Evolutionary conservation across 1,140 invertebrate genomes (phyloP).

Genomic region (Bombus fervidus): DNA sequence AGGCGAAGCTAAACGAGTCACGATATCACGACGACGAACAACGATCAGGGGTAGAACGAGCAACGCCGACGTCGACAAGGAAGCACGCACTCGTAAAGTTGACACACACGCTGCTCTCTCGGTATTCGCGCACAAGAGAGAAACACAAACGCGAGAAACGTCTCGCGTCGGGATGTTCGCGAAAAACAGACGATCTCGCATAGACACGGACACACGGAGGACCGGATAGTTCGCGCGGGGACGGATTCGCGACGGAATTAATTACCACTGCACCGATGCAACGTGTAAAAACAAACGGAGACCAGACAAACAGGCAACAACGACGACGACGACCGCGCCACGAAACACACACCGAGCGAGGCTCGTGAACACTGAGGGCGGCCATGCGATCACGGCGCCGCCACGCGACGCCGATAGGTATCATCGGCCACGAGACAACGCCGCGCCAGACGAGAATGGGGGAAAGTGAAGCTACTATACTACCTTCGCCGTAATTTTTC

Average conservation of each 20-base stretch:
- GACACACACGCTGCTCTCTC: slow-evolving; percentile 54
- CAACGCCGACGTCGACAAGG: slow-evolving; percentile 42
- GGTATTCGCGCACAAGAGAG: slow-evolving; percentile 31
- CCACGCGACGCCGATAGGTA: slow-evolving; percentile 49
- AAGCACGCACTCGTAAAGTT: slow-evolving; percentile 54
- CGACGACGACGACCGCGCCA: slow-evolving; percentile 45
- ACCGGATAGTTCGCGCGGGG: slow-evolving; percentile 40
- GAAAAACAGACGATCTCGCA: slow-evolving; percentile 6
- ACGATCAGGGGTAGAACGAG: background rate
- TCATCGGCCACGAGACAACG: slow-evolving; percentile 51
- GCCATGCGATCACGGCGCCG: slow-evolving; percentile 76
- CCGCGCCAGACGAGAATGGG: slow-evolving; percentile 13
- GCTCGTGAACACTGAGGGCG: slow-evolving; percentile 79
- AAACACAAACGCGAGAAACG: slow-evolving; percentile 26
- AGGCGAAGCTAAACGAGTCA: slow-evolving; percentile 10
- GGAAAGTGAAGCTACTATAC: slow-evolving; percentile 46
- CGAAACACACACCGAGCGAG: slow-evolving; percentile 78
- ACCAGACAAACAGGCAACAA: slow-evolving; percentile 6
- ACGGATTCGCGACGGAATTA: slow-evolving; percentile 72
- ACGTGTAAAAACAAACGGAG: slow-evolving; percentile 46
- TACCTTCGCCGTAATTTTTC: slow-evolving; percentile 64
- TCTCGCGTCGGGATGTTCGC: slow-evolving; percentile 17
- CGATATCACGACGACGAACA: background rate
- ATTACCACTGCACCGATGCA: slow-evolving; percentile 46
- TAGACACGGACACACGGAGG: background rate